Evolutionary conservation across 2,797 vertebrate species (phyloP), one percentile per base, ranked within the genome.

Genomic region (Cetoscarus ocellatus): DNA sequence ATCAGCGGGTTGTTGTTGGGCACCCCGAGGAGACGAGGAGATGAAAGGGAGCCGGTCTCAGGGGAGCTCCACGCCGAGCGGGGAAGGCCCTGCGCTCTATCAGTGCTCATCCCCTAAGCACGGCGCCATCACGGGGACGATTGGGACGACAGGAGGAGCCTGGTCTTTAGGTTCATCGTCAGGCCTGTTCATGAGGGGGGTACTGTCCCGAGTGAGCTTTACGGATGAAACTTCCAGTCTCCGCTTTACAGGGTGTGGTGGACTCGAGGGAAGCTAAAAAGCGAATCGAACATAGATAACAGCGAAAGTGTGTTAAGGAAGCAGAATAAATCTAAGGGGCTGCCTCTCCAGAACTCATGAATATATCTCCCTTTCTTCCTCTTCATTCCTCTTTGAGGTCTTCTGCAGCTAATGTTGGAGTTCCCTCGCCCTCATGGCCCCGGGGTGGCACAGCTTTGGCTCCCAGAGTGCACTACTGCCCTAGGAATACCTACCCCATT

Each of bases 1-100:
- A 44, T 79, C 7, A 38, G 55, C 59, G 75, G 67, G 84, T 85
- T 90, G 86, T 93, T 93, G 89, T 90, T 84, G 83, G 82, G 75
- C 85, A 84, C 88, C 93, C 88, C 1, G 75, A 93, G 92, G 93
- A 93, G 80, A 83, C 62, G 42, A 39, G 49, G 82, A 92, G 92
- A 95, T 94, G 87, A 95, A 94, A 94, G 88, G 42, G 66, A 79
- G 73, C 56, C 17, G 68, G 66, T 94, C 92, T 78, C 89, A 8
- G 43, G 90, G 85, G 93, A 93, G 72, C 66, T 40, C 70, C 72
- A 70, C 68, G 65, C 61, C 80, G 87, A 83, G 67, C 48, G 55
- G 77, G 83, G 82, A 27, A 88, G 89, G 82, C 87, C 85, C 83
- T 40, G 55, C 53, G 19, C 67, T 84, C 84, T 83, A 49, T 76